Base-by-base conservation (phyloP, 2,113 vertebrate species). In the Pseudopipra pipra region DNA sequence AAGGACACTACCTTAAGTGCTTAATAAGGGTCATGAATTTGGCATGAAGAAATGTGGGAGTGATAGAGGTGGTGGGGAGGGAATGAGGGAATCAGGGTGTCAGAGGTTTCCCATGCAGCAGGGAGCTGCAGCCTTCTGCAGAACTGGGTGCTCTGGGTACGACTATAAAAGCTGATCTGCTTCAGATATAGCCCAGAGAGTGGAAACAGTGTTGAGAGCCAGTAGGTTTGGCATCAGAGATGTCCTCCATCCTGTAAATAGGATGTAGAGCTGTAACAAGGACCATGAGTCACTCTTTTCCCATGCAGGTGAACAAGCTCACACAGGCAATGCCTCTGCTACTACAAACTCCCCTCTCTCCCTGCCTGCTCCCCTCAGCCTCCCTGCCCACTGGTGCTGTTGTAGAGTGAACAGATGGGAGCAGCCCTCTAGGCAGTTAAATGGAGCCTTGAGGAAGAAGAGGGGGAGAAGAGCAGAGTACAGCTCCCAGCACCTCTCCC, bases 391-490 rank as follows among this genome's bases (percentile, higher is more conserved):
- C 41, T 4, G 2, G 31, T 44, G 51, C 37, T 63, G 82, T 59
- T 47, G 30, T 37, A 9, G 1, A 2, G 1, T 33, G 37, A 59
- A 47, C 25, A 59, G 28, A 17, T 2, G 14, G 41, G 18, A 89
- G 35, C 39, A 72, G 49, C 33, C 2, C 41, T 52, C 41, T 5
- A 7, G 12, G 43, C 43, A 39, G 16, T 5, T 35, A 39, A 73
- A 37, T 4, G 5, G 61, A 80, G 19, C 59, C 35, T 8, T 37
- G 25, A 51, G 43, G 62, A 85, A 31, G 22, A 55, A 54, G 46
- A 47, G 2, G 0, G 1, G 6, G 8, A 51, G 7, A 78, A 46
- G 8, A 82, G 47, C 28, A 51, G 15, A 28, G 11, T 37, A 14
- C n/a, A 54, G 37, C 21, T 47, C 35, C 51, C 62, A 73, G 65